These are phyloP conservation scores for Microctenopoma steveboyesi DNA, from an alignment of 2,797 vertebrate genomes.

Conservation along the genomic window DNA sequence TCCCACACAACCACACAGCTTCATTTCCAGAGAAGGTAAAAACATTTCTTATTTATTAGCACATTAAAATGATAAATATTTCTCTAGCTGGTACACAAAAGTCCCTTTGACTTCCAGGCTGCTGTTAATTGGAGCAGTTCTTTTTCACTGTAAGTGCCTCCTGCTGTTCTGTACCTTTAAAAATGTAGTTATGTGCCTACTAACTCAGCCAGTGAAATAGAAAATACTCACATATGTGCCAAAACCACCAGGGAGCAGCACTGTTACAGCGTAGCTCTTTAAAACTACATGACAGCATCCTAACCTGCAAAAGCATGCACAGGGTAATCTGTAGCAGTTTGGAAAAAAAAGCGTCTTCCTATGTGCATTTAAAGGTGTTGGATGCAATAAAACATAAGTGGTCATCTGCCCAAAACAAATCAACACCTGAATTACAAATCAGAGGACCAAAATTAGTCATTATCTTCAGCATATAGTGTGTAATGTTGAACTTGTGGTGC, in stretches of 20 bases:
- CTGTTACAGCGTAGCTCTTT: constrained; percentile 6
- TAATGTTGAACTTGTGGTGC: too few species aligned
- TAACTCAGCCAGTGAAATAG: not conserved
- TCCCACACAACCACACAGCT: too few species aligned
- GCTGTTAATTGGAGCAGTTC: constrained; percentile 5
- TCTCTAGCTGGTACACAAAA: not conserved
- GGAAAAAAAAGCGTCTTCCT: too few species aligned
- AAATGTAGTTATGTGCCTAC: not conserved
- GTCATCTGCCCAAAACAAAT: not conserved
- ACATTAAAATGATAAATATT: not conserved
- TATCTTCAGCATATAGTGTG: too few species aligned
- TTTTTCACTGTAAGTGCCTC: not conserved
- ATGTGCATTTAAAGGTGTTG: not conserved
- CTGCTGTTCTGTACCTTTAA: not conserved
- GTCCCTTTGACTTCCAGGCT: constrained; percentile 6
- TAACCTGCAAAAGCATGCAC: not conserved
- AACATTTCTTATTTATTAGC: not conserved
- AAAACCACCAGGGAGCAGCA: constrained; percentile 67
- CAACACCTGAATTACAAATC: not conserved
- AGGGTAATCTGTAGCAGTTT: too few species aligned
- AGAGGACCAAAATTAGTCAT: not conserved
- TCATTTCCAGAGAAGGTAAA: too few species aligned
- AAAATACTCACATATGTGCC: not conserved
- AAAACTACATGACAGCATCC: constrained; percentile 2
- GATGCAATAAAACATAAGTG: not conserved